Percentiles rank a stretch among this genome's conserved stretches.
Evolutionary conservation across 2,797 vertebrate genomes (phyloP).

Genomic region (Capromys pilorides): DNA sequence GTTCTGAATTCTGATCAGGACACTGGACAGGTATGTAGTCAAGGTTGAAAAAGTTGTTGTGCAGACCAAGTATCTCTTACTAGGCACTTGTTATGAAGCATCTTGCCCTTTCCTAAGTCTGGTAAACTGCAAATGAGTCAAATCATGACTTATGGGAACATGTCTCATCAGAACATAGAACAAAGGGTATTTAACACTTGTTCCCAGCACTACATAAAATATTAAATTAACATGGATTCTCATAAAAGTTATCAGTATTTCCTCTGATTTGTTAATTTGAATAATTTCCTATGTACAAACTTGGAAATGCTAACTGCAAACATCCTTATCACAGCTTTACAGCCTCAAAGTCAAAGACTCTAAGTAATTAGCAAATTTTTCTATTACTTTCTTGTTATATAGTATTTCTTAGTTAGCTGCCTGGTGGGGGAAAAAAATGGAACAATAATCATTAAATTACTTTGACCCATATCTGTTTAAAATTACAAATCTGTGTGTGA

Average conservation of each 20-base stretch:
- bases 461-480: constrained; percentile 42
- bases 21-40: not conserved
- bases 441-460: constrained; percentile 31
- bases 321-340: not conserved
- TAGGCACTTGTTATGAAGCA: not conserved
- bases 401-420: constrained; percentile 1
- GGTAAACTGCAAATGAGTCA: not conserved
- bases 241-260: not conserved
- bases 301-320: not conserved
- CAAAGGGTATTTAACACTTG: not conserved
- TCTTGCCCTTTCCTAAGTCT: not conserved
- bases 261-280: not conserved
- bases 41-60: not conserved
- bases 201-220: not conserved
- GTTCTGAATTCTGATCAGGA: not conserved
- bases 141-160: not conserved
- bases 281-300: not conserved
- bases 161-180: not conserved
- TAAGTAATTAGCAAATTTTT: constrained; percentile 20
- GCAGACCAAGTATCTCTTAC: not conserved
- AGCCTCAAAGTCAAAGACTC: not conserved
- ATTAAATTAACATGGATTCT: constrained; percentile 35
- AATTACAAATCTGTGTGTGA: constrained; percentile 40
- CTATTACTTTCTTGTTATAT: constrained; percentile 10
- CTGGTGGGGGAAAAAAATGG: not conserved